Percentiles rank a stretch among this genome's conserved stretches.
Conservation (phyloP, 1,140 invertebrate genomes). For the Drosophila paulistorum region DNA sequence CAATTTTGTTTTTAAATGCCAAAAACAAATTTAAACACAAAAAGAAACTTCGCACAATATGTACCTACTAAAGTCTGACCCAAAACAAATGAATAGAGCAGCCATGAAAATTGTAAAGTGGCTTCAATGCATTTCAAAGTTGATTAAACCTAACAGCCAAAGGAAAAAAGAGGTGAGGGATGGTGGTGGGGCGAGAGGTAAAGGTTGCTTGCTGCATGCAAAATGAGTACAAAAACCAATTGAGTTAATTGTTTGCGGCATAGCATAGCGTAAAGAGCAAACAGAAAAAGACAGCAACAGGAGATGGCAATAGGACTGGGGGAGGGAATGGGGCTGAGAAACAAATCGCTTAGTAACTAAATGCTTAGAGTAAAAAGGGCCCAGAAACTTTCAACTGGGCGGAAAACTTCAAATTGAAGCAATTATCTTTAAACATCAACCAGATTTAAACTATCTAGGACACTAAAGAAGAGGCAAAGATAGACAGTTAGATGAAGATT, state of each 20-base stretch:
- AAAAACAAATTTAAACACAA: not conserved
- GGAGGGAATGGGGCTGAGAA: not conserved
- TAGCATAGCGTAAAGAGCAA: not conserved
- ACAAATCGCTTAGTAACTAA: conserved; percentile 1
- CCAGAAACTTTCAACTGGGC: not conserved
- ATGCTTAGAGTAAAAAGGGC: not conserved
- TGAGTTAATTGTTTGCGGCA: conserved; percentile 11
- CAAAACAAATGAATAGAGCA: not conserved
- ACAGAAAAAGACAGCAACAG: too few relatives aligned
- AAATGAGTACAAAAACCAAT: conserved; percentile 11
- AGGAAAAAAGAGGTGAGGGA: not conserved
- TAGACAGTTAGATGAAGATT: too few relatives aligned
- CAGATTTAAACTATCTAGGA: not conserved
- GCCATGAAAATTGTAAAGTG: conserved; percentile 1
- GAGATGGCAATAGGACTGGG: too few relatives aligned
- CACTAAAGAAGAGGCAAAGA: too few relatives aligned
- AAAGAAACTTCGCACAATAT: not conserved
- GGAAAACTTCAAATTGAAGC: not conserved
- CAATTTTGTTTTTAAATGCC: too few relatives aligned
- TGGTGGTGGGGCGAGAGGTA: not conserved
- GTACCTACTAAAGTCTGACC: not conserved
- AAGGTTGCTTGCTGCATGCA: conserved; percentile 7
- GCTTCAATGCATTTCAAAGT: conserved; percentile 7
- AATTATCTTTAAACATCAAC: not conserved
- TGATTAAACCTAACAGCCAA: conserved; percentile 3